Evolutionary conservation across 2,888 invertebrate species (phyloP), one percentile per base, ranked within the genome.

Genomic region (Phorcus lineatus): DNA sequence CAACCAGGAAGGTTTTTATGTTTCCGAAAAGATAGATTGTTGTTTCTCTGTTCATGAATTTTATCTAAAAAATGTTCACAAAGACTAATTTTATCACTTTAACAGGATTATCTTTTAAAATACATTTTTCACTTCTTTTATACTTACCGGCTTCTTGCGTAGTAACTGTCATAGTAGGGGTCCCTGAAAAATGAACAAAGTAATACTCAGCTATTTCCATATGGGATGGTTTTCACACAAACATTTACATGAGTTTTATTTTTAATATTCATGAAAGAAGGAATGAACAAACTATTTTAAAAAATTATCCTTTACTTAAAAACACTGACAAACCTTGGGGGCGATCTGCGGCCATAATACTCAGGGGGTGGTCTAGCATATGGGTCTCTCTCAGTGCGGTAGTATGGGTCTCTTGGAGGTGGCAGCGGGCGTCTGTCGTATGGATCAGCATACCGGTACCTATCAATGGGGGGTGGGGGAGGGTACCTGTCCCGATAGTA

Each of bases 401-500:
- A 67, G 54, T 83, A 83, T 0, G 76, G 77, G 31, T 80, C 80
- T 47, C 80, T 62, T 0, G 77, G 77, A 16, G 80, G 79, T 19
- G 81, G 81, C 47, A 47, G 47, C 36, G 87, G 87, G 3, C 91
- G 75, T 36, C 91, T 88, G 75, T 90, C 90, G 80, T 90, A 91
- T 2, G 88, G 88, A 74, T 89, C 90, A 80, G 88, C 84, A 67
- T 89, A 90, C 78, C 88, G 83, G 85, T 87, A 90, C 53, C 90
- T 85, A 78, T 90, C 57, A 0, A 77, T 55, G 11, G 79, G 76
- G 9, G 87, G 87, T 52, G 88, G 88, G n/a, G 86, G 88, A 28
- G 87, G 80, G 76, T 88, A 89, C 31, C 88, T 82, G 62, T 89
- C 88, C 79, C 88, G 85, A 84, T 88, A 90, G 83, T 91, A 91